Percentiles rank a stretch among this genome's conserved stretches.
Conservation (phyloP, 1,140 invertebrate species). For the Bombus turneri region DNA sequence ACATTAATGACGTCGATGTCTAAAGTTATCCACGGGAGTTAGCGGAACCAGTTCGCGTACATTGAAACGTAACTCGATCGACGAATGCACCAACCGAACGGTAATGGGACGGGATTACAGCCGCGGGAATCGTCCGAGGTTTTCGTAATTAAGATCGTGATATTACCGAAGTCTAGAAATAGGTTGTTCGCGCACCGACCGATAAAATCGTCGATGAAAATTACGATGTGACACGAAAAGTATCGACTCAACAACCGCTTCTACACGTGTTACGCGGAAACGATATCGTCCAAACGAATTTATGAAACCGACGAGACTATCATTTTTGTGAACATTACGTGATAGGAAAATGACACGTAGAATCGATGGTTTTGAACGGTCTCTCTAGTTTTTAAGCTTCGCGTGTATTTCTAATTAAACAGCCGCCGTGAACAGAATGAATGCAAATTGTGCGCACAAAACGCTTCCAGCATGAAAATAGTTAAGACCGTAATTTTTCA, state of each 20-base stretch:
- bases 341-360: background rate
- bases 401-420: conserved; percentile 3
- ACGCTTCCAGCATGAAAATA: background rate
- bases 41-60: conserved; percentile 38
- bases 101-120: conserved; percentile 24
- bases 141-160: conserved; percentile 15
- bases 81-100: background rate
- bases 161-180: background rate
- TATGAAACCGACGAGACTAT: background rate
- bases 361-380: background rate
- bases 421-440: too few relatives aligned
- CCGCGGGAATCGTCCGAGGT: background rate
- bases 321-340: background rate
- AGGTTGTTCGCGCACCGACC: background rate
- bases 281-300: background rate
- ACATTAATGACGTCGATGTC: conserved; percentile 35
- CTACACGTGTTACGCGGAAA: background rate
- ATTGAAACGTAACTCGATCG: background rate
- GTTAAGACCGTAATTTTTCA: background rate
- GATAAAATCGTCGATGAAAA: background rate
- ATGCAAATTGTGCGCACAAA: too few relatives aligned
- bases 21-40: conserved; percentile 22
- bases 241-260: too few relatives aligned
- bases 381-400: background rate
- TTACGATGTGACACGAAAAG: background rate